Conservation (phyloP, 2,888 invertebrate species). For the Sussaba pulchella region DNA sequence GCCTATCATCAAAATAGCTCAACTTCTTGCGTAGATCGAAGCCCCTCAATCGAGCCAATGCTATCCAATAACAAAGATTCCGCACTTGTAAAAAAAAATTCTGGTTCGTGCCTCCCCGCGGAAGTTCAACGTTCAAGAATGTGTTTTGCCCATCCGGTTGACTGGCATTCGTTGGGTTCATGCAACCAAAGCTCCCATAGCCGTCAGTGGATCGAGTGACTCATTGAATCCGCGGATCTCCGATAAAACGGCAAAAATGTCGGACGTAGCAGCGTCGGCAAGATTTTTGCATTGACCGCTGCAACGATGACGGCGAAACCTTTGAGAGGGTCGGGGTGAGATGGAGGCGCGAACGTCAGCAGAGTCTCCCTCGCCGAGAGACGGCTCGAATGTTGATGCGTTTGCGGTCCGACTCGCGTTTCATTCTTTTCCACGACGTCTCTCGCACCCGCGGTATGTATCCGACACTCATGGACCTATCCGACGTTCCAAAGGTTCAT, state of each 20-base stretch:
- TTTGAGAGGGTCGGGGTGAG: conserved; percentile 24
- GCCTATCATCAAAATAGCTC: no score
- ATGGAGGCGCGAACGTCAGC: no score
- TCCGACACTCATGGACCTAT: conserved; percentile 31
- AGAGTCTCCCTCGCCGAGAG: conserved; percentile 20
- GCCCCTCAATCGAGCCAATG: no score
- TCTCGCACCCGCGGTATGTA: conserved; percentile 29
- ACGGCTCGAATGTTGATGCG: conserved; percentile 47
- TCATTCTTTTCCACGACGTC: conserved; percentile 13
- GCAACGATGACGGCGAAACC: conserved; percentile 36
- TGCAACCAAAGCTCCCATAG: background rate
- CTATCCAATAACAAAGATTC: background rate
- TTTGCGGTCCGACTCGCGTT: conserved; percentile 14
- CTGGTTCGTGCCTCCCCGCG: background rate
- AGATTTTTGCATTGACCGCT: conserved; percentile 34
- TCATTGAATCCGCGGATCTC: conserved; percentile 27
- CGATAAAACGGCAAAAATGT: conserved; percentile 15
- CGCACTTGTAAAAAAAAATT: background rate
- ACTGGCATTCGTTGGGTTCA: no score
- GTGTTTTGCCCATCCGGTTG: background rate
- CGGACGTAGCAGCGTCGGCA: conserved; percentile 13
- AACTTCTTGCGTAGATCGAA: no score
- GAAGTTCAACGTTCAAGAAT: conserved; percentile 26
- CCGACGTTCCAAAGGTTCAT: conserved; percentile 23
- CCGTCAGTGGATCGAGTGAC: conserved; percentile 22